Evolutionary conservation across 2,888 invertebrate species (phyloP).

Genomic region (Eristalis arbustorum): DNA sequence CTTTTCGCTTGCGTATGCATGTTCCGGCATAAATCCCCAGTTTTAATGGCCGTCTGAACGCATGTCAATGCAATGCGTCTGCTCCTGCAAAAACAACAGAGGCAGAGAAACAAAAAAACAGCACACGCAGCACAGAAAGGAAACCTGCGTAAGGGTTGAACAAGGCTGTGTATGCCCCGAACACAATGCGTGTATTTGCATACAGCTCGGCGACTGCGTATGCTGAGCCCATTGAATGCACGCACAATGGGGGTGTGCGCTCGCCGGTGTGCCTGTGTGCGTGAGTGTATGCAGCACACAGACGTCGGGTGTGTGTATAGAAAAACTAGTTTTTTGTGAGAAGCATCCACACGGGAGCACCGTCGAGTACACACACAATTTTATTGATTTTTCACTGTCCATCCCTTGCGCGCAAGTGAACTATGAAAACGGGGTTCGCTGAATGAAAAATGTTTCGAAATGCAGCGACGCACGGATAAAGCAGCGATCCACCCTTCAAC

Average conservation of each 20-base stretch:
- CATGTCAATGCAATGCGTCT: constrained; percentile 67
- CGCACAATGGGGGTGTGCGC: constrained; percentile 61
- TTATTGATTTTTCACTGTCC: constrained; percentile 62
- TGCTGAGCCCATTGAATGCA: constrained; percentile 62
- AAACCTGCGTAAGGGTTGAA: constrained; percentile 62
- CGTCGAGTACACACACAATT: constrained; percentile 41
- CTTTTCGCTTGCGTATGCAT: constrained; percentile 27
- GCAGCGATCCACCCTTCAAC: constrained; percentile 17
- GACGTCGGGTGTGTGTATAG: constrained; percentile 43
- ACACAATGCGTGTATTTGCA: constrained; percentile 61
- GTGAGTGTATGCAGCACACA: constrained; percentile 30
- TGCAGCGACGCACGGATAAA: constrained; percentile 26
- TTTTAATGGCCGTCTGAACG: constrained; percentile 57
- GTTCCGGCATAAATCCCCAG: constrained; percentile 37
- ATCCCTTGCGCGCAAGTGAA: constrained; percentile 50
- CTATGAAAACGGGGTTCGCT: background rate
- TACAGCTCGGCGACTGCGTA: constrained; percentile 70
- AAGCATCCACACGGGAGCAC: constrained; percentile 47
- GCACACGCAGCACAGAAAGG: background rate
- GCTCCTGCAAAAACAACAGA: constrained; percentile 42
- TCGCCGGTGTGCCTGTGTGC: background rate
- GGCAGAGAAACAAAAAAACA: background rate
- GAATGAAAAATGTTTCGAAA: background rate
- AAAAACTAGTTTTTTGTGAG: constrained; percentile 50
- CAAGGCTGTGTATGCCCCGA: constrained; percentile 13